Evolutionary conservation across 2,888 invertebrate genomes (phyloP).

Genomic region (Cyrtodaria siliqua): DNA sequence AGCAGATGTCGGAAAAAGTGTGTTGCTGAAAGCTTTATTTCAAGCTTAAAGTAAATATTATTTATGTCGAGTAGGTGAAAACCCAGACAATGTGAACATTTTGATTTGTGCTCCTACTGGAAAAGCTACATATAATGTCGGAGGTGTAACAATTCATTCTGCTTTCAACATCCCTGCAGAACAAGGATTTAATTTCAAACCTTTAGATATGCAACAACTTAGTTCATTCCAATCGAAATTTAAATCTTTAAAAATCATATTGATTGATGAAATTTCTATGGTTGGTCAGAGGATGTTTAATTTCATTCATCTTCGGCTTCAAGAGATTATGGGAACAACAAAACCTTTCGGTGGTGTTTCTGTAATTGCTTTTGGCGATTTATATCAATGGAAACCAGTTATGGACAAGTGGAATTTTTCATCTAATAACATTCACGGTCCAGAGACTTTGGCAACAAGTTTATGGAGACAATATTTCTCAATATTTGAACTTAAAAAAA

Average conservation of each 20-base stretch:
- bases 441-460: slow-evolving; percentile 33
- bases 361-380: slow-evolving; percentile 6
- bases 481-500: slow-evolving; percentile 12
- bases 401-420: slow-evolving; percentile 40
- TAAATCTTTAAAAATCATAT: not conserved
- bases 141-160: slow-evolving; percentile 48
- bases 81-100: slow-evolving; percentile 42
- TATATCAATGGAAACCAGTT: slow-evolving; percentile 14
- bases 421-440: too few species aligned
- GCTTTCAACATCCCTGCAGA: slow-evolving; percentile 46
- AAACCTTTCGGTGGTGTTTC: slow-evolving; percentile 47
- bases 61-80: slow-evolving; percentile 17
- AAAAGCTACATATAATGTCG: slow-evolving; percentile 52
- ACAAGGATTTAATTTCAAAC: slow-evolving; percentile 23
- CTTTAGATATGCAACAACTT: too few species aligned
- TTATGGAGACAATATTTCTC: slow-evolving; percentile 35
- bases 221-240: too few species aligned
- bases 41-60: slow-evolving; percentile 40
- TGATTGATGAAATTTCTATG: slow-evolving; percentile 28
- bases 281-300: slow-evolving; percentile 28
- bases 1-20: slow-evolving; percentile 70
- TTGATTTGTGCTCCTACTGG: slow-evolving; percentile 54
- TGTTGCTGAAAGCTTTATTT: slow-evolving; percentile 54
- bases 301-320: slow-evolving; percentile 33
- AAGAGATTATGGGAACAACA: slow-evolving; percentile 12